phyloP scores from a whole-genome alignment of 2,797 vertebrate species.

The Okamejei kenojei region DNA sequence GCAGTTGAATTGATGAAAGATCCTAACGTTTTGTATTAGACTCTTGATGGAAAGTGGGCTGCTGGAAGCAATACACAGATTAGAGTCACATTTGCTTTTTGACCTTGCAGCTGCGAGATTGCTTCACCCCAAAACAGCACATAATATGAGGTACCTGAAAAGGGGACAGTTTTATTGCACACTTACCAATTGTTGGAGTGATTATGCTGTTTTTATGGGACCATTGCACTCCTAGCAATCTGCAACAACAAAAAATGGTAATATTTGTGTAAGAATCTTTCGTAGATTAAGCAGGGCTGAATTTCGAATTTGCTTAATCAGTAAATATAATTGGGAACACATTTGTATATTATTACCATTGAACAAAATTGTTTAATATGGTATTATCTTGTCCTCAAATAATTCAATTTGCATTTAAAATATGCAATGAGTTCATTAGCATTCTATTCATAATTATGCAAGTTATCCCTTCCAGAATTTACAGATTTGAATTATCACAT shows the following conservation, averaged over 20 bases:
- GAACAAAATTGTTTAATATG: background rate
- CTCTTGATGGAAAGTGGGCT: background rate
- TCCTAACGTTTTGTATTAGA: background rate
- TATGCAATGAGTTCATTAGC: background rate
- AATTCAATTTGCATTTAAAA: background rate
- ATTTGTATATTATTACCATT: background rate
- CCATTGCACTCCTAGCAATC: background rate
- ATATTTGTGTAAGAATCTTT: slow-evolving; percentile 11
- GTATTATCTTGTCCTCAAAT: background rate
- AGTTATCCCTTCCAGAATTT: background rate
- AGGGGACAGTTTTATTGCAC: background rate
- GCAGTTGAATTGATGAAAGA: background rate
- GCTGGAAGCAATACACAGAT: background rate
- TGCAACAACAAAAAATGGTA: background rate
- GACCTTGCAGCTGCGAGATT: background rate
- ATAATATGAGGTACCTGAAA: background rate
- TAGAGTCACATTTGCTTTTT: background rate
- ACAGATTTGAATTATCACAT: background rate
- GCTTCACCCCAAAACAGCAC: background rate
- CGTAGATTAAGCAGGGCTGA: background rate
- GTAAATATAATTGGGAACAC: background rate
- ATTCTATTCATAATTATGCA: background rate
- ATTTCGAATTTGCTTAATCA: slow-evolving; percentile 10
- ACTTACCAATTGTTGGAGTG: background rate
- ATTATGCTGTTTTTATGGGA: background rate